phyloP scores from a whole-genome alignment of 2,113 vertebrate species.

The Oreochromis spilurus region DNA sequence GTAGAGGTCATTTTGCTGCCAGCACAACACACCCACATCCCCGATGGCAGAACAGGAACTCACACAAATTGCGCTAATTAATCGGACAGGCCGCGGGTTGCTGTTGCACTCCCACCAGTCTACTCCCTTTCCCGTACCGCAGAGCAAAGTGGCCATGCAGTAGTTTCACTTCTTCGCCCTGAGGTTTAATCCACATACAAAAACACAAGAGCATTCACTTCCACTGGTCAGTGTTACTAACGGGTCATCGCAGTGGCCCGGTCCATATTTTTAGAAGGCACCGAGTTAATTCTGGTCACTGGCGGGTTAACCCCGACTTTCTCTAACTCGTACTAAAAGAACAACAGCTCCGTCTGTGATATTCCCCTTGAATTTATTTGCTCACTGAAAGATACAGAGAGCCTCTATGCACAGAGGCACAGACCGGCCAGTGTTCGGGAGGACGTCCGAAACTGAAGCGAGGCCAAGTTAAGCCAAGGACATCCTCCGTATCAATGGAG shows the following conservation, averaged over 20 bases:
- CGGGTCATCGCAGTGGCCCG: constrained; percentile 37
- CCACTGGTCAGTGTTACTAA: constrained; percentile 57
- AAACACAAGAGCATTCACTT: constrained; percentile 59
- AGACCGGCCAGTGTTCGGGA: constrained; percentile 49
- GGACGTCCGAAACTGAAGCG: constrained; percentile 25
- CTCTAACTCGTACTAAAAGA: constrained; percentile 22
- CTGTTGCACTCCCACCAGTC: constrained; percentile 44
- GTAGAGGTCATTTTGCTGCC: constrained; percentile 49
- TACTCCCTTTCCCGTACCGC: constrained; percentile 21
- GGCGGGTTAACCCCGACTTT: constrained; percentile 51
- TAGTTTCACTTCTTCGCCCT: constrained; percentile 32
- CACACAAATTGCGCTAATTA: constrained; percentile 72
- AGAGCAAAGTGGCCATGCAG: constrained; percentile 45
- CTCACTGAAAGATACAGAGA: constrained; percentile 52
- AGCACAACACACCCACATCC: constrained; percentile 46
- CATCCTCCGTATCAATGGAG: constrained; percentile 62
- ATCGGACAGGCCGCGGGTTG: constrained; percentile 59
- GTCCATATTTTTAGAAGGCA: constrained; percentile 63
- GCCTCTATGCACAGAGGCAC: constrained; percentile 53
- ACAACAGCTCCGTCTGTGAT: constrained; percentile 51
- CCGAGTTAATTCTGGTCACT: constrained; percentile 53
- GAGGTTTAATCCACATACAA: constrained; percentile 32
- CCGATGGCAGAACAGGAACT: constrained; percentile 36
- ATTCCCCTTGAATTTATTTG: constrained; percentile 17
- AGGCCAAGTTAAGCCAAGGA: constrained; percentile 57